Base-by-base conservation (phyloP, 2,888 invertebrate genomes). In the Epirrhoe tristata region DNA sequence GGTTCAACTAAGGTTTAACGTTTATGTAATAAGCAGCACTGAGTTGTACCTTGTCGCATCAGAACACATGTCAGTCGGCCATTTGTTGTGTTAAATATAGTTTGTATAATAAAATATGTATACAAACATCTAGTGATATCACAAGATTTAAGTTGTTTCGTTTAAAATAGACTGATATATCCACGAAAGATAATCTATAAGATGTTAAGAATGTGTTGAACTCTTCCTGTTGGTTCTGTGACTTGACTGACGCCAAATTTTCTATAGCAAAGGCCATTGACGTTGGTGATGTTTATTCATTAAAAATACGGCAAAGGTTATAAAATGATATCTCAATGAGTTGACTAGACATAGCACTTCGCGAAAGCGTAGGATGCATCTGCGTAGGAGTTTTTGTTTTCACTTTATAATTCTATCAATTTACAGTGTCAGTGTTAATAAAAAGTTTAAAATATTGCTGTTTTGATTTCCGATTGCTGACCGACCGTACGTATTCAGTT, bases 321-420 rank as follows among this genome's bases (percentile, higher is more conserved):
- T 58, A 66, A 63, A 62, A 58, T 16, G 46, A 58, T 53, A 53
- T 56, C 31, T 43, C 34, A 52, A 58, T 48, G 56, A 36, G 59
- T 56, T 56, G 36, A 57, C 32, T 43, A 61, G 57, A 52, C 55
- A 56, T 43, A 34, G 60, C 62, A 71, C 69, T 43, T 43, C 67
- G 74, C 73, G 75, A 78, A 77, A 76, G 76, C 73, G 74, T 76
- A 67, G 74, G 72, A 51, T 12, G 68, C 10, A 59, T 51, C 67
- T 53, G 83, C 78, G 85, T 78, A 77, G 88, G 89, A 80, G 85
- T 77, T 73, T 80, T 85, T 85, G 85, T 88, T 89, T 88, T 87
- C 88, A 83, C 87, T 74, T 67, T 69, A 66, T 69, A 63, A 64
- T 56, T 70, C 71, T 69, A 60, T 65, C 62, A 67, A 66, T 65